Evolutionary conservation across 2,888 invertebrate species (phyloP).

Genomic region (Acanthoscelides obtectus): DNA sequence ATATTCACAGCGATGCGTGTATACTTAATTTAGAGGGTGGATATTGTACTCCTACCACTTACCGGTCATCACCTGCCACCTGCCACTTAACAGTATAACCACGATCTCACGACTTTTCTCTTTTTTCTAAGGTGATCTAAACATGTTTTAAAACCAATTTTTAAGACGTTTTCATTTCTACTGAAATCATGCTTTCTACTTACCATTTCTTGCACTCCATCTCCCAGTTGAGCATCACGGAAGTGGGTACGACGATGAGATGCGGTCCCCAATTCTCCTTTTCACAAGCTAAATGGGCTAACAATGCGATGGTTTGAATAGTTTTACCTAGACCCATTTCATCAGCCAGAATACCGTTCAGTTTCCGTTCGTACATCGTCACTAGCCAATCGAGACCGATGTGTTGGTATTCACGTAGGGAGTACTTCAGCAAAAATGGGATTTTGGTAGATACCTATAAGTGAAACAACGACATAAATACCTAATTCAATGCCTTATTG

Average conservation of each 20-base stretch:
- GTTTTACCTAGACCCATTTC: slow-evolving; percentile 98
- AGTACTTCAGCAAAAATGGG: slow-evolving; percentile 87
- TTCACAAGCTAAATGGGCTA: slow-evolving; percentile 91
- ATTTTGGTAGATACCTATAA: slow-evolving; percentile 81
- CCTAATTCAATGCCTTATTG: no score
- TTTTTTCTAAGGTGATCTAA: no score
- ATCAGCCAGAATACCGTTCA: slow-evolving; percentile 95
- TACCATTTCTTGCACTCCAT: slow-evolving; percentile 99
- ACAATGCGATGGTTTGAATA: slow-evolving; percentile 91
- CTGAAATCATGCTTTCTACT: no score
- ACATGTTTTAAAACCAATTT: no score
- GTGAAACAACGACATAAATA: no score
- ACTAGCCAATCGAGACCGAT: slow-evolving; percentile 97
- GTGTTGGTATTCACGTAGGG: slow-evolving; percentile 92
- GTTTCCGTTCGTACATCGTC: slow-evolving; percentile 89
- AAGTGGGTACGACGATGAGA: slow-evolving; percentile 97
- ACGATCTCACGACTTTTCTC: no score
- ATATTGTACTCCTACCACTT: no score
- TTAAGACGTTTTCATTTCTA: no score
- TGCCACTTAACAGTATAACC: no score
- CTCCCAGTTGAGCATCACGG: slow-evolving; percentile 99
- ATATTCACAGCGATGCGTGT: no score
- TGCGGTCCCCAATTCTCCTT: slow-evolving; percentile 97
- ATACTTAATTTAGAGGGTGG: no score
- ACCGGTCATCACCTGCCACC: no score